Base-by-base conservation (phyloP, 2,888 invertebrate genomes). In the Nomada ferruginata region DNA sequence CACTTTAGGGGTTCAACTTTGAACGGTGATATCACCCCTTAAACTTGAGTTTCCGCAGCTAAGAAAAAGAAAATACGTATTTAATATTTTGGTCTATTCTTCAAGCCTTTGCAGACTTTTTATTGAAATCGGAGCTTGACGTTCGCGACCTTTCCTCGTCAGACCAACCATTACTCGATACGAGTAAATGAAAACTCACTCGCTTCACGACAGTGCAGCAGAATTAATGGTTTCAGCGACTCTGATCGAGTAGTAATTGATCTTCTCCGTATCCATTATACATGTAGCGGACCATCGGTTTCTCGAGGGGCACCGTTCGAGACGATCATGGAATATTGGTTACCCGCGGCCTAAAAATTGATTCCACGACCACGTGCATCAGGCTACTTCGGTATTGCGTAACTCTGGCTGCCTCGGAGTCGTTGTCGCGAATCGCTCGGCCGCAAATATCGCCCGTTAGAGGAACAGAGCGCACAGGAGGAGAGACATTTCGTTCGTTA, bases 391-490 rank as follows among this genome's bases (percentile, higher is more conserved):
- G 73, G n/a, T 60, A 72, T 85, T 82, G 71, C 84, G 86, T 82
- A 85, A 84, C 59, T 15, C 52, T 20, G 75, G 63, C 71, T 53
- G 68, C 76, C 80, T 23, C 64, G 68, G 11, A 47, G 79, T 52
- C 84, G 74, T 77, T 79, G 52, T 64, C 76, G 76, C 83, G 83
- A 70, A 79, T 73, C 73, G 72, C 75, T 53, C 42, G 47, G 76
- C 76, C 75, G 79, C 81, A 85, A 85, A 85, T 85, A 85, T 85
- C 83, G 79, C 4, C n/a, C 23, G 61, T 44, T 57, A 53, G 76
- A 26, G 63, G 26, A 66, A 61, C 29, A 50, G 36, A 53, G 61
- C 53, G 60, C 66, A n/a, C 26, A 11, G 11, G 50, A 61, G 44
- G 55, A 53, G 53, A 20, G 23, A 42, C 18, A 72, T 15, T 75